Evolutionary conservation across 1,140 invertebrate genomes (phyloP).

Genomic region (Pararge aegeria): DNA sequence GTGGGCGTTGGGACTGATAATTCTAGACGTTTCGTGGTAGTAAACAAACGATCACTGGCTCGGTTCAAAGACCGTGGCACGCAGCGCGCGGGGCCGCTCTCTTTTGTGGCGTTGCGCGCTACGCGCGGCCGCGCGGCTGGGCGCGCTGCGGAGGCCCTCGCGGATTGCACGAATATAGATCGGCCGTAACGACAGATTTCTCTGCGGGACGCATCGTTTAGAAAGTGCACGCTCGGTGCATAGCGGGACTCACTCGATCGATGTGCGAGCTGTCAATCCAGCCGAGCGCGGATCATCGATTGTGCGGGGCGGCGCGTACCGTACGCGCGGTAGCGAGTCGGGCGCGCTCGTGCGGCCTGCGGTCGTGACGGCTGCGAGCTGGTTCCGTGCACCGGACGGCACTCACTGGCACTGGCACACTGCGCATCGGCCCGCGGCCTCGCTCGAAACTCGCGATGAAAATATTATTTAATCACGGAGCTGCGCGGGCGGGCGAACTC

Average conservation of each 20-base stretch:
- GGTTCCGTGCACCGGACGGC: slow-evolving; percentile 4
- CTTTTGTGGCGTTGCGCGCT: too few species aligned
- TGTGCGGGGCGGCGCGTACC: slow-evolving; percentile 44
- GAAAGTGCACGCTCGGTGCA: slow-evolving; percentile 36
- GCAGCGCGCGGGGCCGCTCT: slow-evolving; percentile 6
- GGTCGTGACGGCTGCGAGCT: slow-evolving; percentile 38
- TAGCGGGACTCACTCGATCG: slow-evolving; percentile 68
- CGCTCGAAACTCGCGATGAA: slow-evolving; percentile 34
- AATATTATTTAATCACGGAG: slow-evolving; percentile 30
- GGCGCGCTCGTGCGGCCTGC: slow-evolving; percentile 40
- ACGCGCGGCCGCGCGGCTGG: slow-evolving; percentile 34
- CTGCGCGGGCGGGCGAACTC: slow-evolving; percentile 40
- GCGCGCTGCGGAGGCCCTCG: slow-evolving; percentile 34
- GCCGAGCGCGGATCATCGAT: slow-evolving; percentile 64
- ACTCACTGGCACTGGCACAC: slow-evolving; percentile 36
- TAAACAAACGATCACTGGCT: slow-evolving; percentile 48
- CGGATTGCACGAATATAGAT: slow-evolving; percentile 40
- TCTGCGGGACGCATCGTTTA: slow-evolving; percentile 33
- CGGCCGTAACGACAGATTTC: slow-evolving; percentile 37
- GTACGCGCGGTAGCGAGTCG: slow-evolving; percentile 58
- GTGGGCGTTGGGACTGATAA: too few species aligned
- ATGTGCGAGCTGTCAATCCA: slow-evolving; percentile 67
- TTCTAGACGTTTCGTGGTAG: slow-evolving; percentile 49
- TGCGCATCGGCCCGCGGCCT: slow-evolving; percentile 26
- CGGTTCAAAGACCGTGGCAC: slow-evolving; percentile 60